Percentiles rank a stretch among this genome's conserved stretches.
Evolutionary conservation across 2,888 invertebrate genomes (phyloP).

Genomic region (Callinectes sapidus): DNA sequence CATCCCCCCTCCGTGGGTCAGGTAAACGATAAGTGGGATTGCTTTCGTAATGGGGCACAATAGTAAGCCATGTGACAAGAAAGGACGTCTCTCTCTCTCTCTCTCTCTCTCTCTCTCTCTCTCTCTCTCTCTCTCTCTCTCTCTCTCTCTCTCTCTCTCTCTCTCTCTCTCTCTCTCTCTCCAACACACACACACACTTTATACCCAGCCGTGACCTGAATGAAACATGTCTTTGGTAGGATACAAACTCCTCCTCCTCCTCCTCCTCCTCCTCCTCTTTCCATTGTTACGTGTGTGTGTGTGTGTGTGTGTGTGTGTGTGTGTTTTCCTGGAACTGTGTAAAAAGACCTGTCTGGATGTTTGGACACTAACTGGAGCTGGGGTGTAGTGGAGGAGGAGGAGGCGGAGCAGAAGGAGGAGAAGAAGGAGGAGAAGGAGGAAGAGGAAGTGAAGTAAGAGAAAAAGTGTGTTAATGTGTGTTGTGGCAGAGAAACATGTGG

Average conservation of each 20-base stretch:
- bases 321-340: not conserved
- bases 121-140: too few relatives aligned
- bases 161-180: conserved; percentile 33
- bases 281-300: not conserved
- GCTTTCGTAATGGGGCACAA: not conserved
- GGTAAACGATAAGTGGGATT: not conserved
- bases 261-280: not conserved
- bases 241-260: not conserved
- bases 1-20: not conserved
- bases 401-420: not conserved
- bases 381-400: not conserved
- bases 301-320: conserved; percentile 44
- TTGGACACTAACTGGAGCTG: not conserved
- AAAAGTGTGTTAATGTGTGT: not conserved
- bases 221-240: not conserved
- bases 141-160: conserved; percentile 34
- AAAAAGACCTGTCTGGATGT: not conserved
- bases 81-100: not conserved
- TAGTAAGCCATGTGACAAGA: not conserved
- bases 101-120: not conserved
- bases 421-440: not conserved
- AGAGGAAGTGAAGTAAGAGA: not conserved
- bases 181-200: not conserved
- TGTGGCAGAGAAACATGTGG: not conserved
- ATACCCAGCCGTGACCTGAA: not conserved